phyloP scores from a whole-genome alignment of 2,888 invertebrate genomes.

The Cephus pygmeus region DNA sequence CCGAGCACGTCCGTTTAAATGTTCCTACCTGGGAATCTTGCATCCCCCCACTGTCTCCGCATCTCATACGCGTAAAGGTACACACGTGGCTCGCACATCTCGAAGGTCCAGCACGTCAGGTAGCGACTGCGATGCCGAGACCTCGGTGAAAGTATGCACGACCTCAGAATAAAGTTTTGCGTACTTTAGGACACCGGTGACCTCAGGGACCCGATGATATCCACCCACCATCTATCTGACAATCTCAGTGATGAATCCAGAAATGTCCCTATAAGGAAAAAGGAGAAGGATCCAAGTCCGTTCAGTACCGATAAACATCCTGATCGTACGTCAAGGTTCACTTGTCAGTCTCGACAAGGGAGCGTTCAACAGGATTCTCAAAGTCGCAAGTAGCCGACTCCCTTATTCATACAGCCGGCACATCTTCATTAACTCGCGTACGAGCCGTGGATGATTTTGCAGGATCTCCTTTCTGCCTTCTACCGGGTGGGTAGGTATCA shows the following conservation, averaged over 20 bases:
- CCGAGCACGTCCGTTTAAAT: slow-evolving; percentile 36
- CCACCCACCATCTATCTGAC: neutral
- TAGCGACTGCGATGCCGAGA: neutral
- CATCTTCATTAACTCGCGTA: slow-evolving; percentile 37
- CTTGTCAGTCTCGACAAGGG: neutral
- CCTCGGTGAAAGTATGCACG: neutral
- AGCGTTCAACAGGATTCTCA: neutral
- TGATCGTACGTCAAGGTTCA: neutral
- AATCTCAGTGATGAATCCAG: neutral
- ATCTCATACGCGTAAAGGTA: neutral
- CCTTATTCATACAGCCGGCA: slow-evolving; percentile 39
- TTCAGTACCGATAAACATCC: neutral
- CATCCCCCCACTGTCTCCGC: slow-evolving; percentile 40
- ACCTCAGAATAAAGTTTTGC: neutral
- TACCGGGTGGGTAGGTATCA: slow-evolving; percentile 1
- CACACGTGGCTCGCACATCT: neutral
- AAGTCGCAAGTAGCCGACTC: slow-evolving; percentile 10
- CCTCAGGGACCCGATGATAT: neutral
- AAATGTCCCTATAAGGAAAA: neutral
- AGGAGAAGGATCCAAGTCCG: neutral
- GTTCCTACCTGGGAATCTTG: slow-evolving; percentile 41
- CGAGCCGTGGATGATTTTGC: slow-evolving; percentile 2
- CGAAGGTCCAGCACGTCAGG: neutral
- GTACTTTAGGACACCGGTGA: neutral
- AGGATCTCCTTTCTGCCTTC: neutral